Percentiles rank a stretch among this genome's conserved stretches.
These are phyloP conservation scores for Rhynchonycteris naso DNA, from an alignment of 2,797 vertebrate genomes.

Conservation along the genomic window DNA sequence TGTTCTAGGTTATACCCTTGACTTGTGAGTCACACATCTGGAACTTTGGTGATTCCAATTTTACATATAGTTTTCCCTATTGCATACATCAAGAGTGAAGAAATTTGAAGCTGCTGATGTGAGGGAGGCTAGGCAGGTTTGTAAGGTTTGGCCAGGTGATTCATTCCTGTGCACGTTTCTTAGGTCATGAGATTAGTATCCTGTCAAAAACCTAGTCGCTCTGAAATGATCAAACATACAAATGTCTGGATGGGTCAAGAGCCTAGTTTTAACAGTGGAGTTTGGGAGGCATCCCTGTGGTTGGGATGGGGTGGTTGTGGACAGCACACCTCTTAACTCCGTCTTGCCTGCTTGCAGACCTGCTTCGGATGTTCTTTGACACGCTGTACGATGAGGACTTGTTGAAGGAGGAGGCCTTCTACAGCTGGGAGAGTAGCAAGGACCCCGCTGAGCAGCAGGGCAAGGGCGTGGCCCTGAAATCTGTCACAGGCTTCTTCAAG, in stretches of 20 bases:
- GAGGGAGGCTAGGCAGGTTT: background rate
- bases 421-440: slow-evolving; percentile 98
- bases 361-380: slow-evolving; percentile 97
- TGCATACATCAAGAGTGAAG: background rate
- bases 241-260: background rate
- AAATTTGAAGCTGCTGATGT: background rate
- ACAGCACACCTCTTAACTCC: slow-evolving; percentile 37
- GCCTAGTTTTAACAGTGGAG: background rate
- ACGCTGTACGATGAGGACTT: slow-evolving; percentile 96
- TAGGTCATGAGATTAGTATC: background rate
- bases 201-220: background rate
- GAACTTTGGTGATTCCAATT: background rate
- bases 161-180: background rate
- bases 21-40: background rate
- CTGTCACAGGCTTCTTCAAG: slow-evolving; percentile 97
- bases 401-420: slow-evolving; percentile 98
- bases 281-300: background rate
- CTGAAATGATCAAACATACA: background rate
- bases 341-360: slow-evolving; percentile 85
- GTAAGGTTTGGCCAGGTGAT: background rate
- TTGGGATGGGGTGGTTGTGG: background rate
- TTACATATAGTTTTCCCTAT: background rate
- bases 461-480: slow-evolving; percentile 98
- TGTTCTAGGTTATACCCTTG: background rate
- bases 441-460: slow-evolving; percentile 95